These are phyloP conservation scores for Brachionus plicatilis DNA, from an alignment of 1,140 invertebrate species.

Conservation along the genomic window DNA sequence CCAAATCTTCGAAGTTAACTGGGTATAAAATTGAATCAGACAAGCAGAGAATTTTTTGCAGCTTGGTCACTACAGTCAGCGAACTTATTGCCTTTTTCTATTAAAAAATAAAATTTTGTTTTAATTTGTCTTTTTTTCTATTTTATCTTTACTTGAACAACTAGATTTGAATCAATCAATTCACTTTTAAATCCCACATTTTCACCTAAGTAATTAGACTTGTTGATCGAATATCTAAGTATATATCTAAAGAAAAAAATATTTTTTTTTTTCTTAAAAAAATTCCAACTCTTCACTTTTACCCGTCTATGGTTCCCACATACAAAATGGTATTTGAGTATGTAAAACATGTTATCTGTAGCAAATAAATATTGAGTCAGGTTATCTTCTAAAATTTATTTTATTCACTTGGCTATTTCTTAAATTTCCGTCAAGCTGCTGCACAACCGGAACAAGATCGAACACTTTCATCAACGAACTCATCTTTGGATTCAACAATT, in stretches of 20 bases:
- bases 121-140: not conserved
- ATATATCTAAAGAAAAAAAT: not conserved
- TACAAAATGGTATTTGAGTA: constrained; percentile 34
- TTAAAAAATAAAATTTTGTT: not conserved
- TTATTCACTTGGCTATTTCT: not conserved
- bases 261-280: not conserved
- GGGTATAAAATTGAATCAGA: constrained; percentile 10
- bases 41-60: constrained; percentile 27
- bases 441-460: not conserved
- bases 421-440: not conserved
- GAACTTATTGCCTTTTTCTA: not conserved
- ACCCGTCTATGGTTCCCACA: not conserved
- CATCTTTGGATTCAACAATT: not conserved
- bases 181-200: constrained; percentile 32
- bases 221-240: constrained; percentile 33
- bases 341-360: not conserved
- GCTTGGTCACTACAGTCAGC: not conserved
- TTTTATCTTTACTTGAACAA: not conserved
- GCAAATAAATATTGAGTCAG: not conserved
- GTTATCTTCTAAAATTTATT: not conserved
- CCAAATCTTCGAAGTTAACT: constrained; percentile 24
- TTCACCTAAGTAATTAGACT: constrained; percentile 20
- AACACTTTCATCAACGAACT: constrained; percentile 28
- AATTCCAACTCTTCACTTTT: not conserved
- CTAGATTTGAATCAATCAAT: constrained; percentile 11